Evolutionary conservation across 2,888 invertebrate species (phyloP).

Genomic region (Eurytoma californica): DNA sequence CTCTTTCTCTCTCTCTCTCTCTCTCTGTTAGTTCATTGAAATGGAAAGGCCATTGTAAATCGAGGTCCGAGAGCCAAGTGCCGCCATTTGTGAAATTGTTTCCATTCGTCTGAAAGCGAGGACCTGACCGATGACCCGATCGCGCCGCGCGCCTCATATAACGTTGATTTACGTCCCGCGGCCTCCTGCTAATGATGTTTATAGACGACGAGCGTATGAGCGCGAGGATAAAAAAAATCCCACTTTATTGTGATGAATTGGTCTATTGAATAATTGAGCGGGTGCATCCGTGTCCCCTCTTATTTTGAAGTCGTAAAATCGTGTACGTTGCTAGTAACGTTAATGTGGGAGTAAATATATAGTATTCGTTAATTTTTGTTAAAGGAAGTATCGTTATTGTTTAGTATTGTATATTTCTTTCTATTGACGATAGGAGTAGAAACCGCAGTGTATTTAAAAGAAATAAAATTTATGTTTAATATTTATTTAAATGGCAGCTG

Average conservation of each 20-base stretch:
- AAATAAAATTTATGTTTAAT: slow-evolving; percentile 20
- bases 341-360: background rate
- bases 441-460: slow-evolving; percentile 27
- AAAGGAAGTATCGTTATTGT: background rate
- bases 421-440: background rate
- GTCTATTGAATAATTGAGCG: slow-evolving; percentile 20
- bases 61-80: slow-evolving; percentile 60
- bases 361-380: background rate
- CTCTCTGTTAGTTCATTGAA: slow-evolving; percentile 40
- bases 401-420: slow-evolving; percentile 4
- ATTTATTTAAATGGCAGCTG: background rate
- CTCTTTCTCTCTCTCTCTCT: too few relatives aligned
- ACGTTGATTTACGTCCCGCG: slow-evolving; percentile 48
- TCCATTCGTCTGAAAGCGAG: slow-evolving; percentile 58
- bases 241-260: slow-evolving; percentile 5
- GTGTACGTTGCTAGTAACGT: background rate
- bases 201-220: slow-evolving; percentile 11
- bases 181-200: slow-evolving; percentile 55
- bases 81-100: slow-evolving; percentile 66
- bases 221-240: slow-evolving; percentile 5
- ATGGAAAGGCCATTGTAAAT: slow-evolving; percentile 58
- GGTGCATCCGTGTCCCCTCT: background rate
- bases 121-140: slow-evolving; percentile 56
- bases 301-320: slow-evolving; percentile 42
- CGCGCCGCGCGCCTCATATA: slow-evolving; percentile 26